Percentiles rank a stretch among this genome's conserved stretches.
These are phyloP conservation scores for Pteronura brasiliensis DNA, from an alignment of 2,113 vertebrate genomes.

Conservation along the genomic window DNA sequence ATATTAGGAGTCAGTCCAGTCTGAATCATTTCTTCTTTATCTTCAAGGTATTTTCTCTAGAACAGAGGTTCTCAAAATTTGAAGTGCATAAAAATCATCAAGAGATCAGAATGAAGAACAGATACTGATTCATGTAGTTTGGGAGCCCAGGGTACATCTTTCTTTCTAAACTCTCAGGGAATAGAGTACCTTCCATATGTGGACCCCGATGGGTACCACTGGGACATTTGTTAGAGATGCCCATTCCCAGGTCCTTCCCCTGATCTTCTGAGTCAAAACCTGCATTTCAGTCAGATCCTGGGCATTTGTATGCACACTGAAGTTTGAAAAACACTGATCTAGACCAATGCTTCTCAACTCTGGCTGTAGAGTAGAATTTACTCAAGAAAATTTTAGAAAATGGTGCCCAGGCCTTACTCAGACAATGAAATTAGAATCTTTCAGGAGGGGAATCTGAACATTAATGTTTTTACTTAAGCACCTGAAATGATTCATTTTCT, in stretches of 20 bases:
- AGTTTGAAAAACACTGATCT: not conserved
- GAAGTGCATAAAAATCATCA: not conserved
- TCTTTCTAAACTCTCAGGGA: not conserved
- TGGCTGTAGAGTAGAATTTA: not conserved
- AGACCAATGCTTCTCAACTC: not conserved
- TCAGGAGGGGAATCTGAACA: not conserved
- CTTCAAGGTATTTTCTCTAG: not conserved
- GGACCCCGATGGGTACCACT: too few species aligned
- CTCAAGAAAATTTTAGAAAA: not conserved
- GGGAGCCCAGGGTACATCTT: not conserved
- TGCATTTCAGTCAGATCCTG: not conserved
- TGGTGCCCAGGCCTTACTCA: not conserved
- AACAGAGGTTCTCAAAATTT: not conserved
- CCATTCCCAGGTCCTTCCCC: not conserved
- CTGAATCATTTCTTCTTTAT: not conserved
- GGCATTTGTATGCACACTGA: fast-evolving
- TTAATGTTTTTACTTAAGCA: not conserved
- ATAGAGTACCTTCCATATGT: not conserved
- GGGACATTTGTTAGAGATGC: not conserved
- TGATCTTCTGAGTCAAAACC: not conserved
- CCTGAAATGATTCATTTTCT: not conserved
- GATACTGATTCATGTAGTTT: not conserved
- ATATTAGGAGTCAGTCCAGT: not conserved
- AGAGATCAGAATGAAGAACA: not conserved
- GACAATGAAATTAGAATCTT: not conserved